These are phyloP conservation scores for Geotrupes spiniger DNA, from an alignment of 2,888 invertebrate genomes.

Conservation along the genomic window DNA sequence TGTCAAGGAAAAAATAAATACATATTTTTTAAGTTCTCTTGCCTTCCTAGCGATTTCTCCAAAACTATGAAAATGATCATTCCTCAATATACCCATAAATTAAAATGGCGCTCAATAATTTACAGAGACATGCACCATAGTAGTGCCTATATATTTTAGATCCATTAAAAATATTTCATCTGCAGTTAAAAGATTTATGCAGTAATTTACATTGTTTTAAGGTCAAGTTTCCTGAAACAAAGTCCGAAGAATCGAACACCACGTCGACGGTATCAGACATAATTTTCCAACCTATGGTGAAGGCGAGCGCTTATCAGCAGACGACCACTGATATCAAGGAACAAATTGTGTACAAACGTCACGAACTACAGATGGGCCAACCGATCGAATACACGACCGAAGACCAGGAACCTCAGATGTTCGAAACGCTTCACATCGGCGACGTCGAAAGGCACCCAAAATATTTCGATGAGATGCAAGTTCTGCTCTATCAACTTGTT, in stretches of 20 bases:
- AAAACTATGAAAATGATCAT: no score
- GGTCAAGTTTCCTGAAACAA: conserved; percentile 7
- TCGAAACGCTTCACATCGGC: conserved; percentile 1
- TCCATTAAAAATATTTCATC: background rate
- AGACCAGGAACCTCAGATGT: background rate
- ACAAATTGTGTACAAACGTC: background rate
- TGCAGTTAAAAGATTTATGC: background rate
- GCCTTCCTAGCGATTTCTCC: no score
- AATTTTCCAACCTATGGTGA: background rate
- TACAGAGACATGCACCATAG: no score
- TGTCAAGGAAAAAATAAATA: no score
- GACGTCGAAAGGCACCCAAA: conserved; percentile 17
- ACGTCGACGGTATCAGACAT: conserved; percentile 9
- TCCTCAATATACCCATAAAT: no score
- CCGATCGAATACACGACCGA: background rate
- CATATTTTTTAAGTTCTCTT: no score
- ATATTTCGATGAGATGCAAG: conserved; percentile 20
- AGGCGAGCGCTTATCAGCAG: background rate
- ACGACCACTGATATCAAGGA: background rate
- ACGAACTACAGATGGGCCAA: conserved; percentile 9
- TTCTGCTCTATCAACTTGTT: conserved; percentile 24
- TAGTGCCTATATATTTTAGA: background rate
- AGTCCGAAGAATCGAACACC: conserved; percentile 1
- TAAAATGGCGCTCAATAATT: no score
- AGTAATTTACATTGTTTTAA: conserved; percentile 1